Evolutionary conservation across 2,113 vertebrate species (phyloP).

Genomic region (Festucalex cinctus): DNA sequence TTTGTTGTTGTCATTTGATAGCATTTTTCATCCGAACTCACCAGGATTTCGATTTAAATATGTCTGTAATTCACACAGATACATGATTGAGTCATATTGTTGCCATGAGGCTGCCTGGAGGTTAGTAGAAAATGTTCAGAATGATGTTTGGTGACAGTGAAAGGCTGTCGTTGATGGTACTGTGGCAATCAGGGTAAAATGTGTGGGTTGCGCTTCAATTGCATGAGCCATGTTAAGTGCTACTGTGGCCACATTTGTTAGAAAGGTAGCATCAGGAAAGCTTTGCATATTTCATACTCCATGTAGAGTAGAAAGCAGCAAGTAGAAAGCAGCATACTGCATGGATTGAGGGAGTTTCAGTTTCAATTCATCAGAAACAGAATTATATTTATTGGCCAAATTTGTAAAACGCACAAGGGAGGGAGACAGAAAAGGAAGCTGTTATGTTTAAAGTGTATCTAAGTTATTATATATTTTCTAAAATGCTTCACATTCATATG

Average conservation of each 20-base stretch:
- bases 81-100: slow-evolving; percentile 1
- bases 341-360: neutral
- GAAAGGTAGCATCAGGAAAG: slow-evolving; percentile 1
- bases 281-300: slow-evolving; percentile 2
- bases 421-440: no score
- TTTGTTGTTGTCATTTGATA: neutral
- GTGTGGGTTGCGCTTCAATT: slow-evolving; percentile 38
- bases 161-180: slow-evolving; percentile 12
- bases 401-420: no score
- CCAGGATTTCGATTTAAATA: neutral
- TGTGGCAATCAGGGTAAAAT: slow-evolving; percentile 13
- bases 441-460: no score
- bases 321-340: neutral
- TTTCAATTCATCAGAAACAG: neutral
- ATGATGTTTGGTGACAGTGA: neutral
- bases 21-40: neutral
- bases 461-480: no score
- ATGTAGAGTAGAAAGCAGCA: neutral
- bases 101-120: slow-evolving; percentile 2
- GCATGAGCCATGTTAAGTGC: slow-evolving; percentile 44
- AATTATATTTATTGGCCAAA: neutral
- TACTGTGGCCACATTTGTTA: neutral
- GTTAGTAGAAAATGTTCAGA: slow-evolving; percentile 2
- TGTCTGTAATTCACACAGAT: neutral
- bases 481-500: no score